Base-by-base conservation (phyloP, 2,797 vertebrate genomes). In the Galagoides demidoff region DNA sequence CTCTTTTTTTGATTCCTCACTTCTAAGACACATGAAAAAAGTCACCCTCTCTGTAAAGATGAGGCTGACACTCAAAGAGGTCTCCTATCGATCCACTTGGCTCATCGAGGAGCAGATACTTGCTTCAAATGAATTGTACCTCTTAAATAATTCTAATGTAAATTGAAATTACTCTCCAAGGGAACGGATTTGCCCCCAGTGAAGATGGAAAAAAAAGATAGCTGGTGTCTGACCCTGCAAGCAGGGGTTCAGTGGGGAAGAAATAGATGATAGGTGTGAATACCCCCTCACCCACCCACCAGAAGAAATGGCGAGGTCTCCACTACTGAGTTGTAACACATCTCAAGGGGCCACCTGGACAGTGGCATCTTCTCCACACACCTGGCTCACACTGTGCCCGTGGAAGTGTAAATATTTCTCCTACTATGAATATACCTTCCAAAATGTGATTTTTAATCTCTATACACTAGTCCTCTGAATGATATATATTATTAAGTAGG, bases 71-170 rank as follows among this genome's bases (percentile, higher is more conserved):
- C 11, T 31, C 27, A 49, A 63, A 88, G 55, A 0, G 6, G 43
- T 14, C 5, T 17, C 3, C 9, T 7, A 55, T 25, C 37, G 3
- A 43, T 59, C 34, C 45, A 29, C 22, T 87, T 45, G 31, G 29
- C 37, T 87, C 31, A 23, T 22, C 23, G 2, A 3, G 68, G 73
- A 13, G 78, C 39, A 59, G 39, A n/a, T 11, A 45, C 39, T 57
- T 70, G 31, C 68, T 45, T 94, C 57, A 91, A 78, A 76, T 17
- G 94, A 77, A 79, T 17, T 3, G 13, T 29, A 37, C 59, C 70
- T 95, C 94, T 74, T 79, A 92, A 83, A 76, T 76, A 63, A 79
- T 55, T 79, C 79, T 63, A 87, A 89, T 37, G 19, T 39, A 83
- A 78, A 19, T 79, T 59, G 81, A 93, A 73, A 76, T 79, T 61